Base-by-base conservation (phyloP, 2,113 vertebrate species). In the Sterrhoptilus dennistouni region DNA sequence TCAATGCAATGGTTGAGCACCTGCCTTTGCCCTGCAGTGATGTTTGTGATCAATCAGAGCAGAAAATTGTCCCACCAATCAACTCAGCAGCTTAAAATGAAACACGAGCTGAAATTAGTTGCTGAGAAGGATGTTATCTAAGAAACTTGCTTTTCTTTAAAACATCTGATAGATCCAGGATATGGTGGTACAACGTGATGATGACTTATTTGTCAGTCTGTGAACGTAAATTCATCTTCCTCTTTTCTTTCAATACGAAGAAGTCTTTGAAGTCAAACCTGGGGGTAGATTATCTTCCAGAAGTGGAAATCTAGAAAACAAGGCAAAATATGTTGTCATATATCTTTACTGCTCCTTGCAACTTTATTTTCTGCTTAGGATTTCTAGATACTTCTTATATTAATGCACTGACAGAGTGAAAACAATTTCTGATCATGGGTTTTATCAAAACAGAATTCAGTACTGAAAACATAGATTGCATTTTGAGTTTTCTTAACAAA, bases 121-220 rank as follows among this genome's bases (percentile, higher is more conserved):
- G 49, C 74, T 91, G 44, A 47, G 57, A 74, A 50, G 40, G 72
- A 63, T 66, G 56, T 78, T 65, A 36, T 78, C 86, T 83, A 89
- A 92, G 81, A 77, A 91, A 87, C 54, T 76, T 92, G 65, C 95
- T 90, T 86, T 87, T 96, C 92, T 89, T 94, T 89, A 93, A 92
- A 89, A 83, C n/a, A 78, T 68, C 40, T n/a, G 64, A 21, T 24
- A 70, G 87, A 68, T 90, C 80, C 88, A 53, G 56, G 64, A 44
- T 60, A 44, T 42, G 72, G 44, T 3, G 2, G 25, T 60, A 17
- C 1, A 16, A 61, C 1, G 8, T 38, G 79, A 38, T 19, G 57
- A 50, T 35, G 54, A 53, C 47, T 74, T 89, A 42, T 86, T 89
- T 92, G 71, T 88, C 52, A 47, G 9, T 56, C 71, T 88, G 27